phyloP scores from a whole-genome alignment of 2,113 vertebrate genomes.

The Chelonoidis abingdonii region DNA sequence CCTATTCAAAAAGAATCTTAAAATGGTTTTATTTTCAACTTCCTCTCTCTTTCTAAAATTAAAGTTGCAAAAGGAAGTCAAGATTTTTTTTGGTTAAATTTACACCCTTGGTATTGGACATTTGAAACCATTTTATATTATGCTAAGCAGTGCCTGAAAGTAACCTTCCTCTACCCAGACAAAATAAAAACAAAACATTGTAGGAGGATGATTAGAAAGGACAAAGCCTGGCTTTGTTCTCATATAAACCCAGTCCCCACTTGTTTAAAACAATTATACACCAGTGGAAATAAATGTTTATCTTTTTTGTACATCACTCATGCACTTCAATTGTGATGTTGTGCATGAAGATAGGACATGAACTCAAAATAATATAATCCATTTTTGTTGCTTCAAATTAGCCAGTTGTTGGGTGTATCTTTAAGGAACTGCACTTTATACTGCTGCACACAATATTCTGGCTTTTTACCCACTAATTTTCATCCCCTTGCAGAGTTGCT shows the following conservation, averaged over 20 bases:
- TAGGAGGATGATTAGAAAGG: not conserved
- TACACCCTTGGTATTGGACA: not conserved
- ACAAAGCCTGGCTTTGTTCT: constrained; percentile 36
- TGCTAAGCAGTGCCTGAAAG: constrained; percentile 32
- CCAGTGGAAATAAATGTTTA: not conserved
- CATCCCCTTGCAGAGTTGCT: not conserved
- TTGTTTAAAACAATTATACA: not conserved
- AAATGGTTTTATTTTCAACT: not conserved
- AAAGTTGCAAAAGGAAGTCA: not conserved
- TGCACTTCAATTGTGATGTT: constrained; percentile 17
- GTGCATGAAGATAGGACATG: not conserved
- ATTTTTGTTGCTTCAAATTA: not conserved
- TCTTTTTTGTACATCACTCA: constrained; percentile 19
- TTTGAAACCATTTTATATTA: constrained; percentile 30
- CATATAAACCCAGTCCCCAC: not conserved
- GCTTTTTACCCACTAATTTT: not conserved
- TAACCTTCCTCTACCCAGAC: constrained; percentile 4
- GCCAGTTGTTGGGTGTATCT: not conserved
- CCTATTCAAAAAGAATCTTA: constrained; percentile 2
- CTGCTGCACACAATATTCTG: not conserved
- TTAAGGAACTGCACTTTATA: accelerated
- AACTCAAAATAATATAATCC: not conserved
- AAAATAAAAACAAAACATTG: constrained; percentile 35
- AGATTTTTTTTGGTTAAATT: not conserved
- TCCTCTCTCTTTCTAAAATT: constrained; percentile 5